Conservation (phyloP, 1,140 invertebrate genomes). For the Mycetomoellerius zeteki region DNA sequence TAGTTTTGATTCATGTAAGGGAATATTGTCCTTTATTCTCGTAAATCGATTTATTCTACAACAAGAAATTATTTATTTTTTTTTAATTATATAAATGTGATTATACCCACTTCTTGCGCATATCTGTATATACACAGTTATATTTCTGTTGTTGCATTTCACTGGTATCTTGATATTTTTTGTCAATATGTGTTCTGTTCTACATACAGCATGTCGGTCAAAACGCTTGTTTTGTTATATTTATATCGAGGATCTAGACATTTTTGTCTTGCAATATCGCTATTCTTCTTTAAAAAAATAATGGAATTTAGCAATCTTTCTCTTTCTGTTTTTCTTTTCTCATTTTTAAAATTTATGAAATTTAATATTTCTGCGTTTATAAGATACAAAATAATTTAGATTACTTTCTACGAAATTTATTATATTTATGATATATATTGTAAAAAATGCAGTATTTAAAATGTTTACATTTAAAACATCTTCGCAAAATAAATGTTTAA, state of each 20-base stretch:
- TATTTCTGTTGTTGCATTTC: not conserved
- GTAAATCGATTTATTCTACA: not conserved
- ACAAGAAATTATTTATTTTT: constrained; percentile 4
- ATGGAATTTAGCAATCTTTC: not conserved
- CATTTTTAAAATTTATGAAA: not conserved
- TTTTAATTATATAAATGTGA: not conserved
- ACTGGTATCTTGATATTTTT: not conserved
- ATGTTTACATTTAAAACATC: too few species aligned
- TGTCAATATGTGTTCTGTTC: not conserved
- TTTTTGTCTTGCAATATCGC: not conserved
- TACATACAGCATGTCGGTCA: too few species aligned
- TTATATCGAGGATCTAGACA: not conserved
- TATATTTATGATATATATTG: not conserved
- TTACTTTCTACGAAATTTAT: not conserved
- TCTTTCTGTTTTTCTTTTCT: not conserved
- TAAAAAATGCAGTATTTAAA: too few species aligned
- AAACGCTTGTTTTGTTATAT: not conserved
- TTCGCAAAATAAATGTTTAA: too few species aligned
- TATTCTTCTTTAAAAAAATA: not conserved
- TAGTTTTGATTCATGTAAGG: not conserved
- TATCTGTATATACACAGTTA: not conserved
- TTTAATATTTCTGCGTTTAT: not conserved
- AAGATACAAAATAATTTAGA: not conserved
- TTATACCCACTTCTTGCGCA: not conserved
- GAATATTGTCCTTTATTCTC: not conserved